Evolutionary conservation across 2,888 invertebrate species (phyloP).

Genomic region (Allophyes oxyacanthae): DNA sequence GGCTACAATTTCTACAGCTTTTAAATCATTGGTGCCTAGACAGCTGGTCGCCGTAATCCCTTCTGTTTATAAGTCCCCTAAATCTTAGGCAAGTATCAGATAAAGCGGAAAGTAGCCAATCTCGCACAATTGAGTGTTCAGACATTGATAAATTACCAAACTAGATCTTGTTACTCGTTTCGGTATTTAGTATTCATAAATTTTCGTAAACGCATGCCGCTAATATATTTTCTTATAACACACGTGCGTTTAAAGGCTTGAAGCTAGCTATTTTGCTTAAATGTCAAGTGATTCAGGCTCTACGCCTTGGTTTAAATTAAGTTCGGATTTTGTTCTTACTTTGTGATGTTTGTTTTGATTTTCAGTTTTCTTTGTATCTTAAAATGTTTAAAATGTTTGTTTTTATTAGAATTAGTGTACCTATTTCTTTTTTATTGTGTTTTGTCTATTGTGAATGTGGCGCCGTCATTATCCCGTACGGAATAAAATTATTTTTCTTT

Average conservation of each 20-base stretch:
- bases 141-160: constrained; percentile 63
- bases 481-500: too few relatives aligned
- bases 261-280: constrained; percentile 40
- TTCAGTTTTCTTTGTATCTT: too few relatives aligned
- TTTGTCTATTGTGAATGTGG: too few relatives aligned
- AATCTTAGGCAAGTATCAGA: constrained; percentile 60
- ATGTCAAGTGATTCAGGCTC: constrained; percentile 45
- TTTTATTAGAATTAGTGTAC: too few relatives aligned
- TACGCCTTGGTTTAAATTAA: constrained; percentile 29
- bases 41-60: constrained; percentile 57
- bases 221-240: constrained; percentile 53
- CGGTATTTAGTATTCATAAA: constrained; percentile 63
- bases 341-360: constrained; percentile 29
- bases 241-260: constrained; percentile 43
- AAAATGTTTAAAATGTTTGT: too few relatives aligned
- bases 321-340: constrained; percentile 23
- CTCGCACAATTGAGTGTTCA: constrained; percentile 56
- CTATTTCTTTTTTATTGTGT: too few relatives aligned
- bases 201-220: constrained; percentile 53
- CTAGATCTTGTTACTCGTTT: constrained; percentile 56
- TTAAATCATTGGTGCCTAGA: constrained; percentile 55
- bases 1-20: constrained; percentile 48
- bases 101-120: constrained; percentile 59
- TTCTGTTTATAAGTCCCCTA: constrained; percentile 57
- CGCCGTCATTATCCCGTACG: too few relatives aligned